Percentiles rank a stretch among this genome's conserved stretches.
Conservation (phyloP, 2,113 vertebrate genomes). For the Trichechus manatus region DNA sequence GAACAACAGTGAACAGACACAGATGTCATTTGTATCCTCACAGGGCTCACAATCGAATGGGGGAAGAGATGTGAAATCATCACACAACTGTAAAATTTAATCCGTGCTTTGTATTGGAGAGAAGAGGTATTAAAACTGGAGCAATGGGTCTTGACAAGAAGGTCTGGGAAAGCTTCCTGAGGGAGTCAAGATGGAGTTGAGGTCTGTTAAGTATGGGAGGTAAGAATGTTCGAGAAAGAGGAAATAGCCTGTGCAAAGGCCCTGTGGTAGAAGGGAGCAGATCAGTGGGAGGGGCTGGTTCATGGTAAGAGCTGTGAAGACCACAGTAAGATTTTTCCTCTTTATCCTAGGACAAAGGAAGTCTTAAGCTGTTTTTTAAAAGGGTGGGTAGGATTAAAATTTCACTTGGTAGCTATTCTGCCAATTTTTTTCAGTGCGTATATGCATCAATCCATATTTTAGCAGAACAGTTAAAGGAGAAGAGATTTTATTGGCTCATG, state of each 20-base stretch:
- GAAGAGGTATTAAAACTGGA: not conserved
- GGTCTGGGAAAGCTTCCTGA: not conserved
- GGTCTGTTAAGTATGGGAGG: not conserved
- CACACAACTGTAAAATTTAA: not conserved
- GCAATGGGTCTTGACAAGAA: not conserved
- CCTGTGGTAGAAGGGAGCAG: not conserved
- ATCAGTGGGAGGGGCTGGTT: not conserved
- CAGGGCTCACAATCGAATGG: not conserved
- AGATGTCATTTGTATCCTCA: not conserved
- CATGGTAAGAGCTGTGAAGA: not conserved
- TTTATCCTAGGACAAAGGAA: conserved; percentile 46
- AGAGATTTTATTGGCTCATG: not conserved
- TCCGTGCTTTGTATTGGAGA: not conserved
- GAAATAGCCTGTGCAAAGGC: not conserved
- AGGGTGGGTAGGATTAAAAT: not conserved
- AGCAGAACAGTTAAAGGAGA: not conserved
- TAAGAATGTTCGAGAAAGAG: not conserved
- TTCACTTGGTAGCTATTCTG: not conserved
- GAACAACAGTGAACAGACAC: not conserved
- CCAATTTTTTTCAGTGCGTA: not conserved
- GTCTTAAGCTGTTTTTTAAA: not conserved
- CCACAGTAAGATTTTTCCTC: not conserved
- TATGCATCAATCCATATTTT: not conserved
- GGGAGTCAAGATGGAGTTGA: not conserved
- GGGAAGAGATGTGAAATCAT: not conserved